Conservation (phyloP, 1,140 invertebrate species). For the Diabrotica virgifera region DNA sequence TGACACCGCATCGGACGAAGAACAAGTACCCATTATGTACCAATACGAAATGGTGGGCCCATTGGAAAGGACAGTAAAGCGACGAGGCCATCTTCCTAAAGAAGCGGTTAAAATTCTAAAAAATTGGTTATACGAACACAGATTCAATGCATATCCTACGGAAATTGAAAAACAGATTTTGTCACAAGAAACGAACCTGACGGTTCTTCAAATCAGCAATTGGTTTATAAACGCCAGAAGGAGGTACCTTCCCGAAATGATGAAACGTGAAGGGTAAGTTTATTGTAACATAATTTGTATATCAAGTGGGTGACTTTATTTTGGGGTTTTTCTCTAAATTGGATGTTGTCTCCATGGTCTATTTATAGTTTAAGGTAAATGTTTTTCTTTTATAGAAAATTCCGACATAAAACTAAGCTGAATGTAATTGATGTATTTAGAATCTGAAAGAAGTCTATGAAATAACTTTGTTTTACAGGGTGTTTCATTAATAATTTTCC, state of each 20-base stretch:
- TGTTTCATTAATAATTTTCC: too few relatives aligned
- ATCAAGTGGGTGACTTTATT: conserved; percentile 8
- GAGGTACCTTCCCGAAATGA: conserved; percentile 71
- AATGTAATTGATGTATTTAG: too few relatives aligned
- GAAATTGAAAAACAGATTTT: conserved; percentile 87
- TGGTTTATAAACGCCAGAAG: conserved; percentile 83
- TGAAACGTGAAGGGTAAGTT: conserved; percentile 63
- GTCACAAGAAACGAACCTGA: conserved; percentile 83
- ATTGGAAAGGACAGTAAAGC: conserved; percentile 54
- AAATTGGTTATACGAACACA: conserved; percentile 88
- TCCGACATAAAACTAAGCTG: too few relatives aligned
- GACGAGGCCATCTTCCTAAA: conserved; percentile 90
- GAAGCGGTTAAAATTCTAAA: conserved; percentile 88
- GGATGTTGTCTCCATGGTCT: conserved; percentile 16
- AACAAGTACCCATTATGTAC: conserved; percentile 36
- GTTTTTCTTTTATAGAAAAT: neutral
- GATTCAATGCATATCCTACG: conserved; percentile 93
- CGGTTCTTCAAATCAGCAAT: conserved; percentile 83
- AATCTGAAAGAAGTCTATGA: too few relatives aligned
- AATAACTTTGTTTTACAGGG: too few relatives aligned
- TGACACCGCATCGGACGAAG: conserved; percentile 42
- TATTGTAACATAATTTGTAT: neutral
- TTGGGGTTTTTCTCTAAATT: conserved; percentile 17
- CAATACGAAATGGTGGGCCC: conserved; percentile 30
- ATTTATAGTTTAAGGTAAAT: conserved; percentile 17